Evolutionary conservation across 2,888 invertebrate genomes (phyloP), one percentile per base, ranked within the genome.

Genomic region (Heliconius sara): DNA sequence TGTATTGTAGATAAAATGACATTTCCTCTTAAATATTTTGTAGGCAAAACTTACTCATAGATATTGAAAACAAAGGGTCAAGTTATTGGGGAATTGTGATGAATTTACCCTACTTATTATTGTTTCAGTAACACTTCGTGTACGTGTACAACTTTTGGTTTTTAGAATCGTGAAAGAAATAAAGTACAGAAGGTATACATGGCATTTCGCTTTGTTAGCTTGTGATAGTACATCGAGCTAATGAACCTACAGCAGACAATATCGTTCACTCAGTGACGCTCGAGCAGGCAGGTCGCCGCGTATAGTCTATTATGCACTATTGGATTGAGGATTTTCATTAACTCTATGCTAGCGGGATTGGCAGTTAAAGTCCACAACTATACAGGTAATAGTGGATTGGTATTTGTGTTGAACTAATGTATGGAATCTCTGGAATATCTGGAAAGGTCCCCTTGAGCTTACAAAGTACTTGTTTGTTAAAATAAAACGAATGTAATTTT

Each of bases 191-290:
- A 85, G 81, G 83, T 80, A 34, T 34, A 88, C 89, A 89, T 88
- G 88, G 90, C 86, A 88, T 88, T 88, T 86, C 85, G 85, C 83
- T 85, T 88, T 89, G 91, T 90, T 91, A 92, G 91, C 80, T 80
- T 75, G 88, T 87, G 88, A 89, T 88, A 89, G 88, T 87, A 89
- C 88, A 86, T 86, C 82, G 87, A 87, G 86, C 89, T 91, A 91
- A 91, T 91, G 91, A 91, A 90, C 87, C 88, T 85, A 84, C 84
- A 85, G 83, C 85, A 88, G 88, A 91, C 91, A 90, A 90, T 89
- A 89, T 88, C 86, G 85, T 84, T 68, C 72, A 86, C 89, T 89
- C 91, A 91, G 91, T 91, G 80, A 76, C 75, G 72, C 66, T 60
- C 7, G 7, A 52, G 52, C 74, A 78, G 71, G 68, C 89, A 91